Evolutionary conservation across 2,113 vertebrate species (phyloP), one percentile per base, ranked within the genome.

Genomic region (Bungarus multicinctus): DNA sequence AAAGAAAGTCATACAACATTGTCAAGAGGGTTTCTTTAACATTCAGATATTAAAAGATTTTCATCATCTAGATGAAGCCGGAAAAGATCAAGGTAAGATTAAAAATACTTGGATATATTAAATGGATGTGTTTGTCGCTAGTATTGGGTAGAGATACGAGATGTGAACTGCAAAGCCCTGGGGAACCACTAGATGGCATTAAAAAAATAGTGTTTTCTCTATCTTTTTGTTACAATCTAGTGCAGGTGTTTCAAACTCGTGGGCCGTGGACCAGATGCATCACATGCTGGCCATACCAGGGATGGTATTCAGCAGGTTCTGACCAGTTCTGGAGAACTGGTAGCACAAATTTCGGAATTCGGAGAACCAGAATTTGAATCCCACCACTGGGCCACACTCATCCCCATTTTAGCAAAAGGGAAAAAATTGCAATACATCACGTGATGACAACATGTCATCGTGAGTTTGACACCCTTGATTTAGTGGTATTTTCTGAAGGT

Each of bases 31-130:
- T 2, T 94, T 96, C 90, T 94, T 85, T 94, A 96, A 96, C 58
- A 94, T 16, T 18, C 74, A 97, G n/a, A 93, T 69, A 22, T 16
- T 96, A 54, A 95, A 95, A 93, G 95, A 96, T 57, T 97, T 97
- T 94, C 95, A 95, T 14, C 95, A 94, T 74, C 47, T 96, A 90
- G 95, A 93, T 91, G 96, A 97, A 60, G 94, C 93, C 92, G 95
- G 94, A 94, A 97, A 92, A 90, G 96, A 97, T 94, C 94, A 97
- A 97, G 97, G 97, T 97, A 96, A 96, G 27, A 53, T 53, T 94
- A 92, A 93, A 92, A 92, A 52, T 53, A 53, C 3, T 52, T 96
- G 93, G 47, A 87, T 52, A 89, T 89, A 47, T 92, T 64, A 25
- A 50, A 43, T 55, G 9, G n/a, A 30, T 64, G 18, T 1, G 11